Evolutionary conservation across 1,140 invertebrate genomes (phyloP), one percentile per base, ranked within the genome.

Genomic region (Leptestheria dahalacensis): DNA sequence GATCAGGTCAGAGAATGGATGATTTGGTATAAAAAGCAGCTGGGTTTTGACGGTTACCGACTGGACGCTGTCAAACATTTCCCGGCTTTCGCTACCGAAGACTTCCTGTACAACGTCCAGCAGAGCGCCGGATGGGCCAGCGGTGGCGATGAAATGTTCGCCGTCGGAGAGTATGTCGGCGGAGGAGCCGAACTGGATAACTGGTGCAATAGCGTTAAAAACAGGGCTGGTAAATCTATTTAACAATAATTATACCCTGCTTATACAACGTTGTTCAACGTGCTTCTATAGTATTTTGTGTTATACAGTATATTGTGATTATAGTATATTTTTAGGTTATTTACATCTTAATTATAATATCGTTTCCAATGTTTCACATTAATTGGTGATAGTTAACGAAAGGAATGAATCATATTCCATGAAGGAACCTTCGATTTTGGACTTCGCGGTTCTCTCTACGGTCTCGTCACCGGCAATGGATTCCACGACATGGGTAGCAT

Each of bases 51-150:
- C 11, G 53, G 53, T 3, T 55, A 33, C 20, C 26, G 53, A 55
- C 33, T 55, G n/a, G 53, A 55, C 26, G 53, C 53, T 15, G 53
- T 55, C 53, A 55, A 55, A 41, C 53, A 55, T 29, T 55, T 55
- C 12, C n/a, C 33, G 2, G 25, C 53, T 10, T 6, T 6, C 3
- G 53, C 53, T 0, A 55, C 33, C 26, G 53, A 55, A 11, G 53
- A 55, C 18, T 55, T 55, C 26, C 53, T 55, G 6, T 55, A 25
- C 24, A 55, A 55, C n/a, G 26, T 29, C 1, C 53, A 55, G 21
- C 21, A 18, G 3, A 29, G 3, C 3, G 53, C 53, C 26, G 53
- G 53, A 55, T 55, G 53, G 53, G 53, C 53, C 3, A 55, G 53
- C n/a, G 53, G 53, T 1, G 53, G 53, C 28, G 53, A 12, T 10